Conservation (phyloP, 2,797 vertebrate genomes). For the Schizothorax lantsangensis region DNA sequence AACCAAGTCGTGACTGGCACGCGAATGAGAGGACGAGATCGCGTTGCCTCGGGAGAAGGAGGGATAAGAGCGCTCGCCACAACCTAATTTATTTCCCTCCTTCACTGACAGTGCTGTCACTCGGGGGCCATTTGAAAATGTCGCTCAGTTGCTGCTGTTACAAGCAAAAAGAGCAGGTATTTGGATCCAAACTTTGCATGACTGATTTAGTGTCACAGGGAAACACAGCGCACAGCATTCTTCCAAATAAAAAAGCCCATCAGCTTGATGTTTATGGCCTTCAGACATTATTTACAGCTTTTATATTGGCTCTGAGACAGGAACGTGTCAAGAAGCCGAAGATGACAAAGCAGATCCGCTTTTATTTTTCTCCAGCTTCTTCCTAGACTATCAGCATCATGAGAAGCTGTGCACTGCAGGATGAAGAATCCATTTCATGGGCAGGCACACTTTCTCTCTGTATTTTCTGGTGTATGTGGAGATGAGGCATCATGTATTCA, state of each 20-base stretch:
- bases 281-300: slow-evolving; percentile 45
- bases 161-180: slow-evolving; percentile 56
- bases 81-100: slow-evolving; percentile 65
- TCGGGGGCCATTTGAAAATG: slow-evolving; percentile 57
- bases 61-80: slow-evolving; percentile 51
- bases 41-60: slow-evolving; percentile 42
- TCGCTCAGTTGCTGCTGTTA: slow-evolving; percentile 51
- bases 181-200: slow-evolving; percentile 31
- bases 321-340: slow-evolving; percentile 27
- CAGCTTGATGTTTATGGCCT: slow-evolving; percentile 51
- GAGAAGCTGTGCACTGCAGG: slow-evolving; percentile 33
- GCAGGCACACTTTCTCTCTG: slow-evolving; percentile 30
- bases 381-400: slow-evolving; percentile 9
- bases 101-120: slow-evolving; percentile 64
- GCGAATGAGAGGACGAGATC: slow-evolving; percentile 54
- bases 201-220: slow-evolving; percentile 52
- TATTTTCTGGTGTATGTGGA: slow-evolving; percentile 13
- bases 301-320: slow-evolving; percentile 25
- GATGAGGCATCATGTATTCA: slow-evolving; percentile 43
- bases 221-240: slow-evolving; percentile 10
- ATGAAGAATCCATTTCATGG: slow-evolving; percentile 47
- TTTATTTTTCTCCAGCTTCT: neutral
- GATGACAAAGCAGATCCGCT: slow-evolving; percentile 51
- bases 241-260: slow-evolving; percentile 43
- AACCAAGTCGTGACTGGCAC: slow-evolving; percentile 15